Base-by-base conservation (phyloP, 2,113 vertebrate genomes). In the Euleptes europaea region DNA sequence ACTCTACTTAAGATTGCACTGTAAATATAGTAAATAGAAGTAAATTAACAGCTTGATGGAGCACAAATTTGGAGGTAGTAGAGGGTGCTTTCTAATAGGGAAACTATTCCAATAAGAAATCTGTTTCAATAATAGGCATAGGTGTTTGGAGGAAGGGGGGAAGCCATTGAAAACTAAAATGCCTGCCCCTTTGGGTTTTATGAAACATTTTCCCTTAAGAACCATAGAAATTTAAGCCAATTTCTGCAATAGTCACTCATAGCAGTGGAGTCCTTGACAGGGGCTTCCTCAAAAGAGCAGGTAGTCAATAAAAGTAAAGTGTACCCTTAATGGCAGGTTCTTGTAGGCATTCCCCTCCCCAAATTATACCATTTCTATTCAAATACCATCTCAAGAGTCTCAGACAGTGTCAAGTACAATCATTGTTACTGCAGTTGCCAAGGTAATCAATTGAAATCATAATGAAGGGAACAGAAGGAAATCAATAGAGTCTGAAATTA, bases 381-480 rank as follows among this genome's bases (percentile, higher is more conserved):
- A 97, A 97, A 97, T 95, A 95, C 94, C 94, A 97, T 97, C 95
- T 96, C 79, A 4, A 95, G 95, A 95, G 93, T 94, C 94, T 96
- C 95, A 96, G 95, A 96, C 94, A 94, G 96, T 96, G 96, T 97
- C 95, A 97, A 97, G 93, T 96, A 96, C 95, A 97, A 97, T 97
- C 96, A 96, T 95, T 96, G 96, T 96, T 96, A 96, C 95, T 95
- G 93, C 95, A 95, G 95, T 96, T 97, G 95, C 96, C 95, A 95
- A 96, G 95, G 95, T 97, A 97, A 97, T 96, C 96, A 96, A 96
- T 97, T 96, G 96, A 96, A 97, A 97, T 97, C 96, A 96, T 97
- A 97, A 97, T 96, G 96, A 97, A 97, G 96, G 96, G 96, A 97
- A 97, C 96, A 97, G 97, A 97, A 97, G 96, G 95, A 97, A 97